These are phyloP conservation scores for Cephus sareptanus DNA, from an alignment of 2,888 invertebrate genomes.

Conservation along the genomic window DNA sequence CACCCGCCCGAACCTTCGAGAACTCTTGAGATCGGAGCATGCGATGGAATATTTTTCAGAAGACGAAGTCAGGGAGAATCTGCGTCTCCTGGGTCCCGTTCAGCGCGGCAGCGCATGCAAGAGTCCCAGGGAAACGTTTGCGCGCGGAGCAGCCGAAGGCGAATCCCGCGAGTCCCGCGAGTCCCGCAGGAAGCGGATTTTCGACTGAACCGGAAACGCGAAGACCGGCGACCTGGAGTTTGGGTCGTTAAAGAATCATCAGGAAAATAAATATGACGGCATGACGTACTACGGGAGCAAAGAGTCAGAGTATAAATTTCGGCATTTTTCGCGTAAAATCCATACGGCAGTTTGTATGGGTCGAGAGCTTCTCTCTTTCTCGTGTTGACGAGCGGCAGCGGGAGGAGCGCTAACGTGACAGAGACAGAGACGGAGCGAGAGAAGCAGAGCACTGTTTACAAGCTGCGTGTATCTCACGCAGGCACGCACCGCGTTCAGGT, in stretches of 20 bases:
- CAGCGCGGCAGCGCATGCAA: neutral
- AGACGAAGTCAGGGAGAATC: neutral
- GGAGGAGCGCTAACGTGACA: neutral
- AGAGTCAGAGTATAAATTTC: neutral
- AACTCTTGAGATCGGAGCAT: neutral
- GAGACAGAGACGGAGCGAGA: neutral
- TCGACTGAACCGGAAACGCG: neutral
- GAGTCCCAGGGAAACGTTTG: neutral
- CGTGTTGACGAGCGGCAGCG: neutral
- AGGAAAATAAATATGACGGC: no score
- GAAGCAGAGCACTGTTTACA: slow-evolving; percentile 31
- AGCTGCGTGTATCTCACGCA: slow-evolving; percentile 38
- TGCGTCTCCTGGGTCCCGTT: neutral
- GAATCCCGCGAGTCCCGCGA: neutral
- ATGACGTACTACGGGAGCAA: neutral
- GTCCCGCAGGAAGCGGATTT: neutral
- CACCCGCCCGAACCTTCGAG: neutral
- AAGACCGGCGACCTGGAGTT: neutral
- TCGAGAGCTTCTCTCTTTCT: neutral
- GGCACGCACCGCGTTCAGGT: slow-evolving; percentile 22
- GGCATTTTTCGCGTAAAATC: neutral
- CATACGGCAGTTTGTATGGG: neutral
- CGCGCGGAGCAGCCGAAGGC: neutral
- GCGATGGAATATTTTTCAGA: neutral
- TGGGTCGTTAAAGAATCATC: no score